phyloP scores from a whole-genome alignment of 2,797 vertebrate species.

The Poecilia picta region DNA sequence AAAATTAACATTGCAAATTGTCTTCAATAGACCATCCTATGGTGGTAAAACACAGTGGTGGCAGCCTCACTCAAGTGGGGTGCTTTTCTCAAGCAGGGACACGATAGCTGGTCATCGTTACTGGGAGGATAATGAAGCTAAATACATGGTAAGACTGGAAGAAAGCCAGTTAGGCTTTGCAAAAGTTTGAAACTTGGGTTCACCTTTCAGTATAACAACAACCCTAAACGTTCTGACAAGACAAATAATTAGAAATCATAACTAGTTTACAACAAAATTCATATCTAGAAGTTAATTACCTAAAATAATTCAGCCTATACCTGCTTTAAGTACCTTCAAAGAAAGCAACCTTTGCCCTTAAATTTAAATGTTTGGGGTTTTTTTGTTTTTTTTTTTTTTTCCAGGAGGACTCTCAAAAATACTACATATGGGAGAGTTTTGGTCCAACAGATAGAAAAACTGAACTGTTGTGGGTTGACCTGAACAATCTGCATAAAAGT shows the following conservation, averaged over 20 bases:
- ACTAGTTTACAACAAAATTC: background rate
- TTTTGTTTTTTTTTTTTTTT: conserved; percentile 11
- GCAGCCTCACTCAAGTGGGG: background rate
- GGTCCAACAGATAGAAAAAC: conserved; percentile 81
- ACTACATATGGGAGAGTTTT: conserved; percentile 88
- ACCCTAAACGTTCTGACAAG: background rate
- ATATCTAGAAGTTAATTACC: background rate
- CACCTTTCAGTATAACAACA: too few species aligned
- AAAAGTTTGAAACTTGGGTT: too few species aligned
- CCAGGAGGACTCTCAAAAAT: conserved; percentile 90
- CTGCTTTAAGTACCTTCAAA: background rate
- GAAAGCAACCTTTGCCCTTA: background rate
- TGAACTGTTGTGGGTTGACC: conserved; percentile 86
- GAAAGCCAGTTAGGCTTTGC: too few species aligned
- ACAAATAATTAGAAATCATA: background rate
- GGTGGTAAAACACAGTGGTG: background rate
- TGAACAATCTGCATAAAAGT: conserved; percentile 81
- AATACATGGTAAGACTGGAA: too few species aligned
- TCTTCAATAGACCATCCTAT: background rate
- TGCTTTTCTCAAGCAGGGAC: background rate
- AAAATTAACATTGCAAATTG: background rate
- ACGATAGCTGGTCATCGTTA: too few species aligned
- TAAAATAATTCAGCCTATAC: background rate
- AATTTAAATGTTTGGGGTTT: background rate
- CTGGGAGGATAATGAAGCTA: too few species aligned